Base-by-base conservation (phyloP, 2,888 invertebrate species). In the Chironomus riparius region DNA sequence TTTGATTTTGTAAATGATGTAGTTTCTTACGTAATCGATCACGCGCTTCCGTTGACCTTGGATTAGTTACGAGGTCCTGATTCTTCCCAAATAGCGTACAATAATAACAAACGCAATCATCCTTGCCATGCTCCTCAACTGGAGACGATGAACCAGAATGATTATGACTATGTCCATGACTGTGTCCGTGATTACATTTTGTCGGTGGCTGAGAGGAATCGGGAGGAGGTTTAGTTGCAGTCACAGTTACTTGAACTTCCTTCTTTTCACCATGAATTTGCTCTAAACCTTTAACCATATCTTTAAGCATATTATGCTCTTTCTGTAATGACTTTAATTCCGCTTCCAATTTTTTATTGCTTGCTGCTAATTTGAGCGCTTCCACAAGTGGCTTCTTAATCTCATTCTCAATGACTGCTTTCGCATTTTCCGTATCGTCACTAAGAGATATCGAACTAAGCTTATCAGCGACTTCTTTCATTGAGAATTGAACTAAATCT, bases 1-100 rank as follows among this genome's bases (percentile, higher is more conserved):
- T 77, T 73, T 79, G 77, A 61, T 68, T 77, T 47, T 78, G 78
- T n/a, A 77, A 68, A 78, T 83, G 83, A 10, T 81, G 82, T 13
- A 84, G 78, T 77, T 83, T 83, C 76, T 84, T 84, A 10, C 84
- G 82, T 62, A 84, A 76, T 72, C 84, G 80, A 78, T 84, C 84
- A 2, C 84, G 81, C 4, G 84, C 84, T 78, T 84, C 84, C 76
- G 83, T 84, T 77, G 82, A 83, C 7, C 84, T 82, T 0, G 82
- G 82, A 78, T 84, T 76, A 7, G 47, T 21, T 21, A 48, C 28
- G 7, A 76, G 24, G 56, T 76, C 69, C 18, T 69, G 69, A 69
- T 69, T 76, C 13, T 77, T 74, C 1, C 78, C 78, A 73, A 78
- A 78, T n/a, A 78, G 72, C 10, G 77, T 78, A 65, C 78, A 78